These are phyloP conservation scores for Tachina fera DNA, from an alignment of 2,888 invertebrate genomes.

Conservation along the genomic window DNA sequence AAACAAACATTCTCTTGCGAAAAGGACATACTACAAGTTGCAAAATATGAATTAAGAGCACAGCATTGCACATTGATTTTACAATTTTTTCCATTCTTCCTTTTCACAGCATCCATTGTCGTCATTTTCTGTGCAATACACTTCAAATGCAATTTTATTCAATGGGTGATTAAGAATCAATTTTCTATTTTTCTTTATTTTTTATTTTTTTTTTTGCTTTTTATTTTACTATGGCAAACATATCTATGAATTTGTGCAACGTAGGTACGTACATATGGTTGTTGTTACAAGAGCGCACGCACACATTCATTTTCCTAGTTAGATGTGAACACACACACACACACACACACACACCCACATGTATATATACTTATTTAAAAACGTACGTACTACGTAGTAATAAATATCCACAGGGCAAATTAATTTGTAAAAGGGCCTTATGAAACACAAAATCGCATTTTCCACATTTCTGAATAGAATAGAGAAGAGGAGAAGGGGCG, in stretches of 20 bases:
- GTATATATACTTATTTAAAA: not conserved
- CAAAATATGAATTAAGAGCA: conserved; percentile 44
- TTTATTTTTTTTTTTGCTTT: conserved; percentile 15
- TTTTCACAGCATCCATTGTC: conserved; percentile 47
- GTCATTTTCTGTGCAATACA: conserved; percentile 58
- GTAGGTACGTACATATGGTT: not conserved
- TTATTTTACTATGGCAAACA: not conserved
- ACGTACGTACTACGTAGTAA: no score
- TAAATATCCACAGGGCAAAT: not conserved
- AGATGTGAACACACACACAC: not conserved
- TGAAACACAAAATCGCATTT: not conserved
- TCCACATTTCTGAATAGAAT: no score
- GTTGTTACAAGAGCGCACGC: conserved; percentile 24
- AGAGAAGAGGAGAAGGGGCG: no score
- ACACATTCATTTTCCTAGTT: not conserved
- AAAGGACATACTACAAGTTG: conserved; percentile 56
- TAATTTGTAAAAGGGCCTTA: not conserved
- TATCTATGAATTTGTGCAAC: not conserved
- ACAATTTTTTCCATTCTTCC: conserved; percentile 38
- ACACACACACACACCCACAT: not conserved
- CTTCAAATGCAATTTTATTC: conserved; percentile 71
- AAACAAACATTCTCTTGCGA: conserved; percentile 55
- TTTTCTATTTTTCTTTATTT: conserved; percentile 57
- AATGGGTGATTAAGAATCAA: conserved; percentile 73
- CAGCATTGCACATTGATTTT: conserved; percentile 47